A percentile compares a stretch with the other conserved stretches of the same genome.
Conservation (phyloP, 2,113 vertebrate genomes). For the Cacatua alba region DNA sequence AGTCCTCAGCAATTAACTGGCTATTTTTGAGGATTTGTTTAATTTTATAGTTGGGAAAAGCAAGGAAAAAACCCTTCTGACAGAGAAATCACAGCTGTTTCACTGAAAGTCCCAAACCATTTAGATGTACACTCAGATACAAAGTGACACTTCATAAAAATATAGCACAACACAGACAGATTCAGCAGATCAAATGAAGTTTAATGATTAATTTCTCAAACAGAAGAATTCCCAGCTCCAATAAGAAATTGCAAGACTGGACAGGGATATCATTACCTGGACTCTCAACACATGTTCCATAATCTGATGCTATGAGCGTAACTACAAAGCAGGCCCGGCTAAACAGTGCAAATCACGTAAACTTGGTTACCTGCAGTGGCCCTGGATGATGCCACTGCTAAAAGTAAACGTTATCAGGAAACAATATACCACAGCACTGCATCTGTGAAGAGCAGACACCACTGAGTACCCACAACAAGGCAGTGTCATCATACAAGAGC, state of each 20-base stretch:
- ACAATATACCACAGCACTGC: not conserved
- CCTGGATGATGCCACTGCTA: not conserved
- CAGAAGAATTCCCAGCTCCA: not conserved
- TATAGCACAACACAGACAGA: not conserved
- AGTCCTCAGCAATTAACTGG: conserved; percentile 13
- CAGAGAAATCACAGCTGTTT: not conserved
- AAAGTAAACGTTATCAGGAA: not conserved
- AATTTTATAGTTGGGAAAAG: not conserved
- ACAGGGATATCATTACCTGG: not conserved
- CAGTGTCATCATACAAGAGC: not conserved
- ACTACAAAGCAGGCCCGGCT: not conserved
- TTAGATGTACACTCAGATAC: not conserved
- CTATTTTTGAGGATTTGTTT: conserved; percentile 22
- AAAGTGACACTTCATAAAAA: not conserved
- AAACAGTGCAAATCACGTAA: not conserved
- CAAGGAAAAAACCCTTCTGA: not conserved
- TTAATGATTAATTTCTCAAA: not conserved
- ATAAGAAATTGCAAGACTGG: not conserved
- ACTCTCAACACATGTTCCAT: not conserved
- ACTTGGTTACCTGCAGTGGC: not conserved
- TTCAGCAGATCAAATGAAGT: not conserved
- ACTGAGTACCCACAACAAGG: not conserved
- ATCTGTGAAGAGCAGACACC: not conserved
- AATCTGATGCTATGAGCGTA: rapidly evolving
- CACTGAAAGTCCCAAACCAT: not conserved